Base-by-base conservation (phyloP, 2,113 vertebrate species). In the Paramormyrops kingsleyae region DNA sequence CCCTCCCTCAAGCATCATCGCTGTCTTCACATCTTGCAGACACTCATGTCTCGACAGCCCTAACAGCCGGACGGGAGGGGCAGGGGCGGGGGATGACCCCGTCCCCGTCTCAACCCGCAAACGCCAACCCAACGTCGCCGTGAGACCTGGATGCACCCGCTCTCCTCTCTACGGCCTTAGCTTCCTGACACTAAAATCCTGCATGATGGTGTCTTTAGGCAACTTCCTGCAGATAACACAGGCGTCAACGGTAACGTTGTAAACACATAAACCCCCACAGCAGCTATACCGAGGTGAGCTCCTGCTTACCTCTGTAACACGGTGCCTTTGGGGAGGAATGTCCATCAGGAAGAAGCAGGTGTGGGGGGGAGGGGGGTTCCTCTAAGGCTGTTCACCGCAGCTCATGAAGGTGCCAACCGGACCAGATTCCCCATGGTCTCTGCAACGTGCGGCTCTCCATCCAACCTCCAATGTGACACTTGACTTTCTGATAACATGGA, bases 1-100 rank as follows among this genome's bases (percentile, higher is more conserved):
- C n/a, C 70, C 31, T 1, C 35, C 31, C 77, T 2, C 19, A 46
- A 31, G 83, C 83, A 12, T 50, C 80, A 4, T 44, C 5, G 42
- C 35, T 21, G 4, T 44, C 92, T 92, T 88, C 83, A 88, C 89
- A 62, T 89, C 87, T 87, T 90, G 7, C 24, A 27, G 59, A n/a
- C n/a, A 27, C 59, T n/a, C 59, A 4, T 1, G 9, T 66, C 24
- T n/a, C 12, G 59, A 27, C 59, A 66, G 56, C 56, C 56, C 56
- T 24, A 62, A 8, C 21, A 9, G 24, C 59, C 24, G 24, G 59
- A n/a, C 8, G 24, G 24, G 24, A 53, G 17, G 52, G 52, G 15
- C 52, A 53, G n/a, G 59, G 59, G n/a, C 9, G 10, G n/a, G 62
- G n/a, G 62, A 31, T 4, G n/a, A 66, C 59, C n/a, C n/a, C n/a